phyloP scores from a whole-genome alignment of 2,797 vertebrate genomes.

The Anniella stebbinsi region DNA sequence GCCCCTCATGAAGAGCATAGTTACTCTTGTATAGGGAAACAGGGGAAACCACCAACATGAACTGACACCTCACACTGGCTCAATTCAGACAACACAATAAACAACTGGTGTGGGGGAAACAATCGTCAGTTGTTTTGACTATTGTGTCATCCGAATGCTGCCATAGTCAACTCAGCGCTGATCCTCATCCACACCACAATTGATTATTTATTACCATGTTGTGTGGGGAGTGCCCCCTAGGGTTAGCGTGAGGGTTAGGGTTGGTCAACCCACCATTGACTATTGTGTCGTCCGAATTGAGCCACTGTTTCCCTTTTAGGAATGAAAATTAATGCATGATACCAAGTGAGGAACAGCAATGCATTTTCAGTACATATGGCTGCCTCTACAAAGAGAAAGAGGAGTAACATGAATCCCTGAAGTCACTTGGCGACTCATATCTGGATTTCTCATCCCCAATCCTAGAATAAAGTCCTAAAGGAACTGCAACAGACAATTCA shows the following conservation, averaged over 20 bases:
- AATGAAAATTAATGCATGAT: slow-evolving; percentile 26
- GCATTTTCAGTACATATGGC: slow-evolving; percentile 42
- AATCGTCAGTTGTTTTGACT: too few species aligned
- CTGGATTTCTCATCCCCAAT: slow-evolving; percentile 17
- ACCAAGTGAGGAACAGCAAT: slow-evolving; percentile 27
- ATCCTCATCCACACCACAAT: too few species aligned
- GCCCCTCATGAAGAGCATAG: background rate
- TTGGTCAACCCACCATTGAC: too few species aligned
- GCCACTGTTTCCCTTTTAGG: slow-evolving; percentile 59
- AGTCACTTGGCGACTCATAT: too few species aligned
- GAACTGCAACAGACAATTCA: background rate
- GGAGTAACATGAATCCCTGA: slow-evolving; percentile 27
- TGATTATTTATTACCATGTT: too few species aligned
- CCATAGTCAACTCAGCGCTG: too few species aligned
- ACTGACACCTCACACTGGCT: background rate
- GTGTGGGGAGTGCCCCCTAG: too few species aligned
- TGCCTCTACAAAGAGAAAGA: background rate
- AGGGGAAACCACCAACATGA: background rate
- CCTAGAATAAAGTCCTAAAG: slow-evolving; percentile 35
- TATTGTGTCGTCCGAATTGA: too few species aligned
- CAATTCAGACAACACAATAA: too few species aligned
- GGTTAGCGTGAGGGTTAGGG: too few species aligned
- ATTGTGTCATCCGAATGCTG: too few species aligned
- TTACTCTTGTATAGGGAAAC: background rate
- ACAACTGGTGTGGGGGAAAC: too few species aligned